phyloP scores from a whole-genome alignment of 2,797 vertebrate species.

The Enteromius treurensis region DNA sequence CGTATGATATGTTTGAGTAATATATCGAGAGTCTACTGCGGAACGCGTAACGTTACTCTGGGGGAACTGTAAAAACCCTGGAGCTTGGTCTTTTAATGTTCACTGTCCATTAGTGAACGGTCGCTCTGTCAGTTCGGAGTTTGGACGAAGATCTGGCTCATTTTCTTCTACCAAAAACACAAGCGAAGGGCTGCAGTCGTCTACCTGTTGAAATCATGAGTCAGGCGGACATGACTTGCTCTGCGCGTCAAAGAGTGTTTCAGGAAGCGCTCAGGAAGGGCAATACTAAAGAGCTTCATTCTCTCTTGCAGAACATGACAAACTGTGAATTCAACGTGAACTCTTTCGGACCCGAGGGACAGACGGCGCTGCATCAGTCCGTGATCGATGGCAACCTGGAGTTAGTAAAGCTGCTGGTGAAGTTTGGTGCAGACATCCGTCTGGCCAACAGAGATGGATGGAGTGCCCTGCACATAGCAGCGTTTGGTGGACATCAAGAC shows the following conservation, averaged over 20 bases:
- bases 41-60: conserved; percentile 56
- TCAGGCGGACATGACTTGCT: conserved; percentile 91
- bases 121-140: neutral
- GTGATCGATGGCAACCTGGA: conserved; percentile 98
- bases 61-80: conserved; percentile 22
- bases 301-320: conserved; percentile 94
- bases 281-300: conserved; percentile 95
- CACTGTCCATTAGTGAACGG: neutral
- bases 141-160: neutral
- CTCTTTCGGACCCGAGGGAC: conserved; percentile 96
- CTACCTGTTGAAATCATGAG: conserved; percentile 83
- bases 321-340: conserved; percentile 99
- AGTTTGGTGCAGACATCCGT: conserved; percentile 96
- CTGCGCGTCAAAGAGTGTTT: conserved; percentile 90
- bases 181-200: conserved; percentile 32
- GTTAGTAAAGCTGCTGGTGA: conserved; percentile 96
- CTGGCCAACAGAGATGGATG: conserved; percentile 97
- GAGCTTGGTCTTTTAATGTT: neutral
- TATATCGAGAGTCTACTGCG: no score
- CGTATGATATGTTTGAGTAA: neutral
- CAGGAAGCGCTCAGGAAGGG: conserved; percentile 96
- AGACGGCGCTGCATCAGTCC: conserved; percentile 96
- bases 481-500: conserved; percentile 98
- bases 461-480: conserved; percentile 98
- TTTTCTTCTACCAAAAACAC: neutral